Evolutionary conservation across 2,888 invertebrate species (phyloP).

Genomic region (Caenorhabditis sp.): DNA sequence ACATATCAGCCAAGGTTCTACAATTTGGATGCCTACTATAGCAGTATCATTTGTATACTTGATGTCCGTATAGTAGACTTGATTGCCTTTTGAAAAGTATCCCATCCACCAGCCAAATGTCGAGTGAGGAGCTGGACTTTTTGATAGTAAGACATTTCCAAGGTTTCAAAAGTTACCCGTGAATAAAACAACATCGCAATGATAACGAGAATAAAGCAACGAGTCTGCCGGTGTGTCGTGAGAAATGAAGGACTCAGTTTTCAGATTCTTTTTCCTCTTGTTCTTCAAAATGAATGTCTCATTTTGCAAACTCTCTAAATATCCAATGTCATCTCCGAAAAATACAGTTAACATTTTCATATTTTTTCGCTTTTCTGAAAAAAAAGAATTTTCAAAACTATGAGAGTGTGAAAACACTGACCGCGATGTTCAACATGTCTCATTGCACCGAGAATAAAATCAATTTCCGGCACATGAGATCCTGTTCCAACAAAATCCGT

Average conservation of each 20-base stretch:
- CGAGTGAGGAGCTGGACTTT: conserved; percentile 15
- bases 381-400: too few relatives aligned
- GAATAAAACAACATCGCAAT: conserved; percentile 7
- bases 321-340: conserved; percentile 10
- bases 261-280: not conserved
- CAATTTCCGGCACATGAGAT: not conserved
- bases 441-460: not conserved
- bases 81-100: conserved; percentile 14
- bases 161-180: not conserved
- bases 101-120: conserved; percentile 31
- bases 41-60: conserved; percentile 1
- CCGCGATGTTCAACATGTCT: conserved; percentile 1
- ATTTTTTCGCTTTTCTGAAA: conserved; percentile 6
- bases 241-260: not conserved
- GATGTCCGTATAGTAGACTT: conserved; percentile 18
- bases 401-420: not conserved
- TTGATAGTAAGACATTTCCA: not conserved
- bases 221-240: not conserved
- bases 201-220: not conserved
- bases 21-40: not conserved
- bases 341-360: conserved; percentile 3
- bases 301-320: not conserved
- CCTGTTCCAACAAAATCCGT: conserved; percentile 6
- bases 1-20: too few relatives aligned
- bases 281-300: not conserved